These are phyloP conservation scores for Hippocampus barbouri DNA, from an alignment of 2,113 vertebrate genomes.

Conservation along the genomic window DNA sequence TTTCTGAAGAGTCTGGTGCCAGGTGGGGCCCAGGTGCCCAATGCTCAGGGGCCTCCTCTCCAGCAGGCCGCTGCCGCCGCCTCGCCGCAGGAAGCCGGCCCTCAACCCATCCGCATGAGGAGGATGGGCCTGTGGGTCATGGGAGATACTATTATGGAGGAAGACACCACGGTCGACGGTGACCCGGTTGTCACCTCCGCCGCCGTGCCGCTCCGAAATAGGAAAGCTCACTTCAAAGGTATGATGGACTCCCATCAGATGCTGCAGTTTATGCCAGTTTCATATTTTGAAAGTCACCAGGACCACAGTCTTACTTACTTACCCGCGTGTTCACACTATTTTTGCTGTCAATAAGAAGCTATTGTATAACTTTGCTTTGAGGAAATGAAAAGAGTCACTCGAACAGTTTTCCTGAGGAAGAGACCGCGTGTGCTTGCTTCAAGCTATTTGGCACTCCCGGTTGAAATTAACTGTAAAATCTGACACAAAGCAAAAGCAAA, in stretches of 20 bases:
- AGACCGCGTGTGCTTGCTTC: too few relatives aligned
- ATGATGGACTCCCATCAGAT: slow-evolving; percentile 21
- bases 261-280: not conserved
- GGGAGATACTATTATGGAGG: slow-evolving; percentile 78
- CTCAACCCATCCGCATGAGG: slow-evolving; percentile 83
- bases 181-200: slow-evolving; percentile 7
- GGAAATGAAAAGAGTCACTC: too few relatives aligned
- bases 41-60: slow-evolving; percentile 50
- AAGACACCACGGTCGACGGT: slow-evolving; percentile 10
- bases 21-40: slow-evolving; percentile 67
- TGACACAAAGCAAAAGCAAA: too few relatives aligned
- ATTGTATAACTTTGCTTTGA: too few relatives aligned
- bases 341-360: not conserved
- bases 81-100: slow-evolving; percentile 69
- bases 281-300: not conserved
- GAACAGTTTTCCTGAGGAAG: too few relatives aligned
- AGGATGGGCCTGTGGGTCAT: slow-evolving; percentile 76
- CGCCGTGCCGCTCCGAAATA: slow-evolving; percentile 35
- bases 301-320: not conserved
- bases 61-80: slow-evolving; percentile 50
- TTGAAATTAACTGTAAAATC: too few relatives aligned
- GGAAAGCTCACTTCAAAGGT: slow-evolving; percentile 64
- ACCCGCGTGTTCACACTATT: not conserved
- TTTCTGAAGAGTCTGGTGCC: slow-evolving; percentile 90
- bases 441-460: too few relatives aligned